Evolutionary conservation across 2,888 invertebrate species (phyloP), one percentile per base, ranked within the genome.

Genomic region (Meteorus cinctellus): DNA sequence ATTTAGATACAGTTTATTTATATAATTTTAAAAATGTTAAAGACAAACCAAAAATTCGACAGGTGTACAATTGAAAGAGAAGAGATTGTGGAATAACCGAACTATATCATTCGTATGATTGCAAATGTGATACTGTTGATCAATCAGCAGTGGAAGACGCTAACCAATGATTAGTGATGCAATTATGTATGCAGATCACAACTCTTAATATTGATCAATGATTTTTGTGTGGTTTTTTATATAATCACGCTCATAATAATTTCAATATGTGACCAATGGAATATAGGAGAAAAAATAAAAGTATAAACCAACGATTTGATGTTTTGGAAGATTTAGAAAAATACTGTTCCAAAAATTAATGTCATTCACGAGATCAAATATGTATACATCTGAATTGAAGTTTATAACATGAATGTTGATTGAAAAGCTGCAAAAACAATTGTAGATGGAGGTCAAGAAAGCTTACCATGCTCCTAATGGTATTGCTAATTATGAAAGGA

Each of bases 71-170:
- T 34, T n/a, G n/a, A 10, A 2, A 34, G n/a, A 24, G 1, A 4
- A 31, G n/a, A 24, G 8, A 6, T 65, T 41, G 24, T 65, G 41
- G 24, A 10, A 24, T 36, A 12, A 41, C 12, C 36, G 12, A 16
- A 36, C 6, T 31, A 29, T 10, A 8, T 55, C n/a, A 19, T 55
- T n/a, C 4, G n/a, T 8, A 55, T 55, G 8, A 55, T 55, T 8
- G 8, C 1, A n/a, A 55, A 4, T 19, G 6, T 19, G 6, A 8
- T 19, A 19, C 36, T 41, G 36, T 34, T n/a, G 19, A 34, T 62
- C 16, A 27, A 16, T 31, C 29, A 65, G 12, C n/a, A 65, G 1
- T 19, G 65, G 65, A 65, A 65, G 65, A 65, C 65, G 14, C 19
- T n/a, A 65, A 65, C 34, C 4, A 41, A 65, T 34, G 63, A 55